These are phyloP conservation scores for Drosophila affinis DNA, from an alignment of 2,888 invertebrate genomes.

Conservation along the genomic window DNA sequence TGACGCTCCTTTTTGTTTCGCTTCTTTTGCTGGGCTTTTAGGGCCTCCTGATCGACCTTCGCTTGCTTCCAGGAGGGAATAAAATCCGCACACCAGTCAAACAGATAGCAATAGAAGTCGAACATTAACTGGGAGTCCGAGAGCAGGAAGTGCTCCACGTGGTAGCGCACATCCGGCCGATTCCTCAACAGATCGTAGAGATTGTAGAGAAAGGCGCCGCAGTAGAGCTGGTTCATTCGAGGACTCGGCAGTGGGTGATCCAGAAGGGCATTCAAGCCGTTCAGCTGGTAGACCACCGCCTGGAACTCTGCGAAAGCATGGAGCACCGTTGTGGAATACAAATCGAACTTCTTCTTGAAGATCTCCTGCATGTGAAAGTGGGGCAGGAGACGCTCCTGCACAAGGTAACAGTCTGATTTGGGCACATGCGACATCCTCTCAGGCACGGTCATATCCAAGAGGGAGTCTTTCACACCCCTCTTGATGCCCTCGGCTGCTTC, in stretches of 20 bases:
- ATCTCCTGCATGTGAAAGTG: slow-evolving; percentile 83
- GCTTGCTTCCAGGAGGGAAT: slow-evolving; percentile 74
- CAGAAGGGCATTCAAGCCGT: slow-evolving; percentile 87
- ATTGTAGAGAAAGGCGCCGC: slow-evolving; percentile 92
- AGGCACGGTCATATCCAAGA: slow-evolving; percentile 62
- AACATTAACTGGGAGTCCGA: slow-evolving; percentile 80
- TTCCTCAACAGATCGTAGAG: slow-evolving; percentile 87
- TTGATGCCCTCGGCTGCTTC: slow-evolving; percentile 63
- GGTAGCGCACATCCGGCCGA: slow-evolving; percentile 85
- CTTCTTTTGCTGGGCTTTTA: slow-evolving; percentile 70
- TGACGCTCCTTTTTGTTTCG: slow-evolving; percentile 75
- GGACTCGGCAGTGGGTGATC: slow-evolving; percentile 86
- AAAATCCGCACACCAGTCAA: slow-evolving; percentile 79
- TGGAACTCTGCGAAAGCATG: slow-evolving; percentile 83
- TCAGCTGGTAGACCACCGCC: slow-evolving; percentile 81
- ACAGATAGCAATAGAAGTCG: slow-evolving; percentile 80
- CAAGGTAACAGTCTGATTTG: slow-evolving; percentile 80
- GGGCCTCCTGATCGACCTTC: slow-evolving; percentile 38
- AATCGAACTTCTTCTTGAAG: slow-evolving; percentile 82
- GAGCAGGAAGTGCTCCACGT: slow-evolving; percentile 85
- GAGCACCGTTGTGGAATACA: slow-evolving; percentile 77
- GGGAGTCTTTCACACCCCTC: slow-evolving; percentile 58
- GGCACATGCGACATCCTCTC: slow-evolving; percentile 75
- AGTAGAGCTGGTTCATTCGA: slow-evolving; percentile 87
- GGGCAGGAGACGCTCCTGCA: slow-evolving; percentile 78